A percentile compares a stretch with the other conserved stretches of the same genome.
phyloP scores from a whole-genome alignment of 2,797 vertebrate genomes.

The Danio jaintianensis region DNA sequence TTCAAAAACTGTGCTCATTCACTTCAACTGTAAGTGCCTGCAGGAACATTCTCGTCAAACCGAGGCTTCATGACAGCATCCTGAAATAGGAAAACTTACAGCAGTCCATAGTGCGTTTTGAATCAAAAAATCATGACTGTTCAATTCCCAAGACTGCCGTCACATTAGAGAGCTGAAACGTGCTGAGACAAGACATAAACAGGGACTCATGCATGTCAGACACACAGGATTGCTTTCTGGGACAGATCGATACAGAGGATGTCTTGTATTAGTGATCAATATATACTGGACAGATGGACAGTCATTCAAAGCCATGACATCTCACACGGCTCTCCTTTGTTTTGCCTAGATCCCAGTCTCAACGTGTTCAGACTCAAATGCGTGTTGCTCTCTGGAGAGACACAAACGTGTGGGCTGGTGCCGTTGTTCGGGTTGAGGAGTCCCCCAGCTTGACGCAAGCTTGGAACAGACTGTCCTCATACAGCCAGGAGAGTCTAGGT shows the following conservation, averaged over 20 bases:
- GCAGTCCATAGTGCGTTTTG: background rate
- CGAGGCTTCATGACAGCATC: background rate
- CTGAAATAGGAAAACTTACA: background rate
- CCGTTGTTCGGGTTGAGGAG: conserved; percentile 35
- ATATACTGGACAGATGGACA: conserved; percentile 28
- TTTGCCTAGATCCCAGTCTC: background rate
- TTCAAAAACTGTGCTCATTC: background rate
- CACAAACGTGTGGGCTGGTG: background rate
- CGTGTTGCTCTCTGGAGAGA: conserved; percentile 32
- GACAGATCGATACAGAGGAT: conserved; percentile 25
- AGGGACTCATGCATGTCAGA: conserved; percentile 36
- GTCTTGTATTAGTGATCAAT: conserved; percentile 34
- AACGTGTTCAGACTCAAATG: conserved; percentile 17
- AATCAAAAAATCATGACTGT: background rate
- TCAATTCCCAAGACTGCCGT: background rate
- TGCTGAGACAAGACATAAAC: conserved; percentile 4
- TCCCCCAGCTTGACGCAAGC: conserved; percentile 48
- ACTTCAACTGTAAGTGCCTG: background rate
- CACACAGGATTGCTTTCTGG: conserved; percentile 19
- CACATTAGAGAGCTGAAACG: background rate
- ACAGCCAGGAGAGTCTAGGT: conserved; percentile 20
- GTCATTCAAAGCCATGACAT: conserved; percentile 25
- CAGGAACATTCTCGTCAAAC: background rate
- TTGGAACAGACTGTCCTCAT: conserved; percentile 52
- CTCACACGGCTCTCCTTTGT: background rate